A percentile compares a stretch with the other conserved stretches of the same genome.
These are phyloP conservation scores for Bos javanicus DNA, from an alignment of 2,113 vertebrate species.

Conservation along the genomic window DNA sequence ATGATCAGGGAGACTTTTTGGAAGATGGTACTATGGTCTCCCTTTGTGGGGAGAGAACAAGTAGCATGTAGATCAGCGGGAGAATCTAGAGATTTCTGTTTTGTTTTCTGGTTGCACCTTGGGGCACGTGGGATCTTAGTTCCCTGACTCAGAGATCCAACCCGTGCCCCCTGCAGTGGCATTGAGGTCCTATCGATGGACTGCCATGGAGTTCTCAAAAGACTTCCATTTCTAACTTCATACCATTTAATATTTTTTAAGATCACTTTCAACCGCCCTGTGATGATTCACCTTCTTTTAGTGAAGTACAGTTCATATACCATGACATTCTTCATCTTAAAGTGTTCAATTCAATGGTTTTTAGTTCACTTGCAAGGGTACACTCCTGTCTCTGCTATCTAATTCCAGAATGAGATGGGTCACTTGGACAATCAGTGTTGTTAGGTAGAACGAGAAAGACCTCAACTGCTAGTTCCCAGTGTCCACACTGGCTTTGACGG, in stretches of 20 bases:
- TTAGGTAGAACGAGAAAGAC: neutral
- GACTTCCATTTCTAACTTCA: neutral
- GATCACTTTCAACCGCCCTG: neutral
- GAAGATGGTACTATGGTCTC: neutral
- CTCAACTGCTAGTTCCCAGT: rapidly evolving
- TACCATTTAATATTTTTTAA: neutral
- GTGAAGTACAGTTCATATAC: neutral
- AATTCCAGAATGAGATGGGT: neutral
- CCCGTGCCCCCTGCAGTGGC: neutral
- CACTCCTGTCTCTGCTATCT: rapidly evolving
- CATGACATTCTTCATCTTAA: neutral
- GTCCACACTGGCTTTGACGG: rapidly evolving
- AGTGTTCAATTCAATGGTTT: rapidly evolving
- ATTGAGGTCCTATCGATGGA: neutral
- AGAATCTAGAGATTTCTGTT: neutral
- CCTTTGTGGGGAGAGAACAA: neutral
- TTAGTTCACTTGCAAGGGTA: no score
- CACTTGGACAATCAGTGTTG: neutral
- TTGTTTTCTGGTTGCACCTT: neutral
- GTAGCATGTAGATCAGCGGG: no score
- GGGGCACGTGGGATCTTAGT: neutral
- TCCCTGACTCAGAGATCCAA: neutral
- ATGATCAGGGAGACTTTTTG: neutral
- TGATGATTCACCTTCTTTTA: neutral
- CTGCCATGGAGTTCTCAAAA: neutral